These are phyloP conservation scores for Lutraria lutraria DNA, from an alignment of 2,888 invertebrate genomes.

Conservation along the genomic window DNA sequence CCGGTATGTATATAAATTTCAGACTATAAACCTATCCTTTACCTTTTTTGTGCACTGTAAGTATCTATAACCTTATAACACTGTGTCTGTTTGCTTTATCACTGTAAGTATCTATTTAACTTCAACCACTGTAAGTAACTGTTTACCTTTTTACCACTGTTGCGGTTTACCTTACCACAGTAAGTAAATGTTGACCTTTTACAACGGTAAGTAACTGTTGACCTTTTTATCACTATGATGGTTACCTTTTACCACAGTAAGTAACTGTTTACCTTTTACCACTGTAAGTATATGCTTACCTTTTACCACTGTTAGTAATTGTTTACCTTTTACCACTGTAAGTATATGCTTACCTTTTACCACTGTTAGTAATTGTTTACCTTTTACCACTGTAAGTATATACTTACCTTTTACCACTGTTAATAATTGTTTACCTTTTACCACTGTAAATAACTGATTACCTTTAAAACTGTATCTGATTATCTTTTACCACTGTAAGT, in stretches of 20 bases:
- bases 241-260: constrained; percentile 30
- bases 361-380: background rate
- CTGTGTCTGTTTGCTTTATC: too few relatives aligned
- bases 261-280: background rate
- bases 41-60: too few relatives aligned
- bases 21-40: too few relatives aligned
- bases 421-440: background rate
- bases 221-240: background rate
- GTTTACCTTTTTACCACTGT: background rate
- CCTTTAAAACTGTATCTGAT: too few relatives aligned
- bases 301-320: constrained; percentile 64
- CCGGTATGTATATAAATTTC: too few relatives aligned
- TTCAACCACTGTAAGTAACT: background rate
- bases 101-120: background rate
- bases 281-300: constrained; percentile 11
- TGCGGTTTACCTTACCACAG: too few relatives aligned
- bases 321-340: background rate
- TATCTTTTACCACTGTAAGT: background rate
- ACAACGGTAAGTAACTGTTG: background rate
- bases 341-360: background rate
- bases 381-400: constrained; percentile 64
- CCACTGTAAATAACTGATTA: background rate
- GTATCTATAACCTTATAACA: too few relatives aligned
- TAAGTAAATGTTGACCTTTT: too few relatives aligned
- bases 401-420: background rate